phyloP scores from a whole-genome alignment of 2,113 vertebrate genomes.

The Sisor rabdophorus region DNA sequence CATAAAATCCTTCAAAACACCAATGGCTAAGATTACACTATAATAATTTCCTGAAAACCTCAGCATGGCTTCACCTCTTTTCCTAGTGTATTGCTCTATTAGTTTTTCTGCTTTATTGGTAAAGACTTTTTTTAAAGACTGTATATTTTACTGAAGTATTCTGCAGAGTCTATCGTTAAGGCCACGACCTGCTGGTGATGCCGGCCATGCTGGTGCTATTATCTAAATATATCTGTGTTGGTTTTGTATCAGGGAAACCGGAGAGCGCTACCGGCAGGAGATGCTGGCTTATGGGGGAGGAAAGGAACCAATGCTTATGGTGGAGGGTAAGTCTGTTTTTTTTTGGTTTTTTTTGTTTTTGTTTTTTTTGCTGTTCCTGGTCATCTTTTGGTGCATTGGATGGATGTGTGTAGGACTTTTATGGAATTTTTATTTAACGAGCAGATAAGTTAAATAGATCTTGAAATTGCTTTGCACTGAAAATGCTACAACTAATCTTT shows the following conservation, averaged over 20 bases:
- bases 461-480: not conserved
- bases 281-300: slow-evolving; percentile 93
- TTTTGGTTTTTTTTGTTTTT: too few species aligned
- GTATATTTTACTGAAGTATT: slow-evolving; percentile 8
- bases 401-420: not conserved
- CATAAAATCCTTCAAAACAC: not conserved
- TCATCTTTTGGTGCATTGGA: not conserved
- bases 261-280: slow-evolving; percentile 90
- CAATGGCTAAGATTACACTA: not conserved
- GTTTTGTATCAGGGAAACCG: slow-evolving; percentile 75
- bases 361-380: not conserved
- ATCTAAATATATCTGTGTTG: slow-evolving; percentile 21
- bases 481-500: not conserved
- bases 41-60: slow-evolving; percentile 7
- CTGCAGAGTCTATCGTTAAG: slow-evolving; percentile 13
- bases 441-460: not conserved
- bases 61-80: slow-evolving; percentile 1
- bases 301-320: slow-evolving; percentile 89
- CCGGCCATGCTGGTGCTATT: slow-evolving; percentile 31
- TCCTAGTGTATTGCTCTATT: not conserved
- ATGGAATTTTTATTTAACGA: not conserved
- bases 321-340: slow-evolving; percentile 78
- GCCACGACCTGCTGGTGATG: slow-evolving; percentile 12
- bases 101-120: slow-evolving; percentile 14
- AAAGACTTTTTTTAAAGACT: slow-evolving; percentile 25